Conservation (phyloP, 2,888 invertebrate genomes). For the Zygothrica quintamaculata region DNA sequence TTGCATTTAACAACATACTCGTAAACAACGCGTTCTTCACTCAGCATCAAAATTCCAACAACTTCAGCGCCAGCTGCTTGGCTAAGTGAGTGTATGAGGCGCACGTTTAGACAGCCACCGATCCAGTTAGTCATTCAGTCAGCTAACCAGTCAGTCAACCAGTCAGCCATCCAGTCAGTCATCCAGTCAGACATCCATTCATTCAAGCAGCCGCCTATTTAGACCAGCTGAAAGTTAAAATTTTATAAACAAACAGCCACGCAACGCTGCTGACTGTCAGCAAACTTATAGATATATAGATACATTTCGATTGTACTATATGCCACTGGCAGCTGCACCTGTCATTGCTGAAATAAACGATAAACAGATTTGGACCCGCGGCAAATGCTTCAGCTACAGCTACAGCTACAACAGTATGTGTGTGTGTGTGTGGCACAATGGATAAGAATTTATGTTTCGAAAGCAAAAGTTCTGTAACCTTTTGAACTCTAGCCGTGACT, state of each 20-base stretch:
- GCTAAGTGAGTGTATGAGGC: constrained; percentile 47
- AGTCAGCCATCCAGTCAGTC: too few relatives aligned
- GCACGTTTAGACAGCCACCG: constrained; percentile 18
- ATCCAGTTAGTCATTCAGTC: constrained; percentile 33
- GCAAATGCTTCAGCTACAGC: constrained; percentile 1
- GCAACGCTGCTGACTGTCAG: constrained; percentile 45
- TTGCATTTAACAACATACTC: constrained; percentile 78
- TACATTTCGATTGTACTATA: constrained; percentile 50
- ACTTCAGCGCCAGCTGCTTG: constrained; percentile 39
- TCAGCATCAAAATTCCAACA: constrained; percentile 46
- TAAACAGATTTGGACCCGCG: constrained; percentile 62
- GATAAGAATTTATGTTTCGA: constrained; percentile 56
- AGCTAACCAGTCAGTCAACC: constrained; percentile 27
- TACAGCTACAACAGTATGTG: background rate
- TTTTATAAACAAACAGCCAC: constrained; percentile 73
- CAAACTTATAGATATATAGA: constrained; percentile 43
- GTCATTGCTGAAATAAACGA: constrained; percentile 75
- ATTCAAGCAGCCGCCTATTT: constrained; percentile 22
- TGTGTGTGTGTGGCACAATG: constrained; percentile 52
- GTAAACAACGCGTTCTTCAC: constrained; percentile 52
- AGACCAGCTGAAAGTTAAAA: constrained; percentile 65
- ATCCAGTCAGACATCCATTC: too few relatives aligned
- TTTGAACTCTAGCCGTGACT: constrained; percentile 59
- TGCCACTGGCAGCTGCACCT: constrained; percentile 73
- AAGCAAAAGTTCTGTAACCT: constrained; percentile 61